Base-by-base conservation (phyloP, 2,888 invertebrate species). In the Microplitis manilae region DNA sequence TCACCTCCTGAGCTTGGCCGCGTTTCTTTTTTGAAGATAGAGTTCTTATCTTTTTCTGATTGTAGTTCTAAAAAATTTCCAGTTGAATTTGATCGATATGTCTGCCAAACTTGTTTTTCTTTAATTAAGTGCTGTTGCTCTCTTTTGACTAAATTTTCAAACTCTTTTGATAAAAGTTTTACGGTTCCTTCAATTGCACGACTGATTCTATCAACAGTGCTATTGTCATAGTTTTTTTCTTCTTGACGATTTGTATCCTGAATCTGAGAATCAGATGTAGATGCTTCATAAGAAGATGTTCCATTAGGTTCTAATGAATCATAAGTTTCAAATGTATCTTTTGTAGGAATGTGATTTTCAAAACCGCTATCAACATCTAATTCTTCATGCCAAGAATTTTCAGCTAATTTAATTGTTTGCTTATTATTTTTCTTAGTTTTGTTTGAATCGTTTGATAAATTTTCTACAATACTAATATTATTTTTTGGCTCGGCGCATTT, bases 1-100 rank as follows among this genome's bases (percentile, higher is more conserved):
- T 93, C 93, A 59, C 93, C 93, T 68, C 92, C 93, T 60, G 93
- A 90, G 81, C 92, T 92, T 0, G 92, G 90, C 68, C 92, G 92
- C 0, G 91, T 91, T 86, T 93, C 93, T n/a, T 80, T 83, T 61
- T 77, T 87, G 5, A 84, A 62, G n/a, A 82, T 73, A 6, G 80
- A 82, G 40, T 81, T 81, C 76, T 84, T 84, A 69, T 87, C 87
- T 0, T 86, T 81, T 64, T 88, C 89, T 2, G 87, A 85, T 40
- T 88, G 86, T 17, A 87, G 75, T 68, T 87, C 87, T 0, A 84
- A 85, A 38, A 86, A 86, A 76, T 87, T 86, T 40, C 86, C 85
- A 70, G 75, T 84, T 1, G 76, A 40, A 2, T 86, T 84, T 1
- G 81, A 83, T 17, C 79, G 81, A 13, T 84, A 81, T 13, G 81